phyloP scores from a whole-genome alignment of 2,888 invertebrate species.

The Scaptomyza tumidula region DNA sequence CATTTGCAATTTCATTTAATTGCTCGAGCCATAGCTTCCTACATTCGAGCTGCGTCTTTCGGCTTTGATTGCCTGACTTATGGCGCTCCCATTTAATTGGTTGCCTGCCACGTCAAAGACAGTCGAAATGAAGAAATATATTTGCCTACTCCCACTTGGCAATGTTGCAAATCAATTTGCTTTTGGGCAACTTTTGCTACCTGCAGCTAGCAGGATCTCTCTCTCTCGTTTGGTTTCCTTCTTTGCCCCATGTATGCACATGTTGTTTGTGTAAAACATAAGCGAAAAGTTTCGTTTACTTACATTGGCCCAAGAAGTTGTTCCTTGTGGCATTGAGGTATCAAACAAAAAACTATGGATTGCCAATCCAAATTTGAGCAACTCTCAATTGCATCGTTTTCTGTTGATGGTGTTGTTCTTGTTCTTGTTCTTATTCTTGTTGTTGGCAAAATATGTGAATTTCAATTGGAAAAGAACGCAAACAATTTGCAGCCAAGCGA shows the following conservation, averaged over 20 bases:
- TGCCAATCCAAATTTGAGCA: conserved; percentile 29
- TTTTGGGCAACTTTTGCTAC: conserved; percentile 62
- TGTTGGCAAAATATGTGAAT: conserved; percentile 36
- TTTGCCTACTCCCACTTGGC: conserved; percentile 14
- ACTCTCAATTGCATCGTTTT: conserved; percentile 46
- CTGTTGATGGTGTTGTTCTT: conserved; percentile 14
- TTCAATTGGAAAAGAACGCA: conserved; percentile 32
- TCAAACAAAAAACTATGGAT: conserved; percentile 10
- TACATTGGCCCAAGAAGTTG: conserved; percentile 65
- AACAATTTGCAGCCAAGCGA: conserved; percentile 62
- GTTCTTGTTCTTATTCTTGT: neutral
- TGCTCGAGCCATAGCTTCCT: conserved; percentile 36
- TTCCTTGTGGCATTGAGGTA: conserved; percentile 35
- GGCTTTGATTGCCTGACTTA: conserved; percentile 72
- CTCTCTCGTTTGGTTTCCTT: neutral
- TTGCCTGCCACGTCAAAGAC: conserved; percentile 69
- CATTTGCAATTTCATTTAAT: conserved; percentile 68
- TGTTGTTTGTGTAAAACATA: conserved; percentile 68
- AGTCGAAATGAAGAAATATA: conserved; percentile 69
- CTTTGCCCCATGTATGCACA: conserved; percentile 35
- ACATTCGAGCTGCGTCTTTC: neutral
- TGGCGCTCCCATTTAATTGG: conserved; percentile 66
- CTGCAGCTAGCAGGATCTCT: conserved; percentile 21
- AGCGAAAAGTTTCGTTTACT: conserved; percentile 68
- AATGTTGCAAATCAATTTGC: conserved; percentile 72